Base-by-base conservation (phyloP, 2,113 vertebrate genomes). In the Melanerpes formicivorus region DNA sequence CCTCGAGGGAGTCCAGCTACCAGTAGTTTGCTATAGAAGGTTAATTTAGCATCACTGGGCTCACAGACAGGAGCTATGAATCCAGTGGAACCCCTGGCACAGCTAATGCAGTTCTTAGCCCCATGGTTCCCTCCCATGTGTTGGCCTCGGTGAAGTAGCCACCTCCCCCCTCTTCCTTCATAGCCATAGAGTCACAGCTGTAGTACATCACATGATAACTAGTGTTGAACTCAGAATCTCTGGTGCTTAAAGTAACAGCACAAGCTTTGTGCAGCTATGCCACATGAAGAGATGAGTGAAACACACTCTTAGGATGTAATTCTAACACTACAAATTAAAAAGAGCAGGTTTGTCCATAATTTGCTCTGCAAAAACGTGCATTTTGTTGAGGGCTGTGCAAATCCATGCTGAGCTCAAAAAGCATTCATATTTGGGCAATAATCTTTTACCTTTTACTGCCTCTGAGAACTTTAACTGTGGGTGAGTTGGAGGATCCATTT, bases 401-500 rank as follows among this genome's bases (percentile, higher is more conserved):
- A 67, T 23, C 55, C 59, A 25, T 13, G 21, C 55, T 65, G n/a
- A 58, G 32, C 14, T 72, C 48, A 59, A 30, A 69, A 30, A 88
- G 46, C 90, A 84, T 44, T 76, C 5, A 22, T 3, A 46, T 46
- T 42, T 52, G 71, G 79, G 32, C n/a, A 69, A 48, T 42, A 65
- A 72, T 74, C 18, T 81, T 91, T 95, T 85, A 97, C 97, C 97
- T 97, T 93, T 96, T 62, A 58, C 91, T 71, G 95, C 95, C 34
- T 96, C 91, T 27, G 94, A 95, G 62, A 97, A 75, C 67, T 92
- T 90, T 30, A 97, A 25, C 48, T 79, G 77, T 66, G 92, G 87
- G 18, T 87, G 93, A 64, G 18, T 17, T 26, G 87, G 79, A 29
- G 70, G 4, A 0, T 95, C 86, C 60, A 4, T 77, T 95, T 96